phyloP scores from a whole-genome alignment of 2,113 vertebrate species.

The Dermatemys mawii region DNA sequence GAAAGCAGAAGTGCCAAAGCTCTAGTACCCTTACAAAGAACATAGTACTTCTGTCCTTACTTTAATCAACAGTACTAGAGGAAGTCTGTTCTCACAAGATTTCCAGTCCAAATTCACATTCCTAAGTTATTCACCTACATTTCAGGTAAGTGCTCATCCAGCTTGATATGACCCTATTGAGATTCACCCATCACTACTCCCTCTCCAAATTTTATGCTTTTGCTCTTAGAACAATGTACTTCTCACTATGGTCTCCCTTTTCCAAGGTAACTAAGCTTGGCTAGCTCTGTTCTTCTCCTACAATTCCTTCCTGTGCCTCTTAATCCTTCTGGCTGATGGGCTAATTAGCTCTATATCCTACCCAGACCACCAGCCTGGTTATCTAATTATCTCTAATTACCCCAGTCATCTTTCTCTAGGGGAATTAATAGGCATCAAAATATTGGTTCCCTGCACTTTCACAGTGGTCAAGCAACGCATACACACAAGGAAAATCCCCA shows the following conservation, averaged over 20 bases:
- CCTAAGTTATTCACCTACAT: accelerated
- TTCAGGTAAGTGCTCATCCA: not conserved
- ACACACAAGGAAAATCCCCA: accelerated
- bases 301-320: too few relatives aligned
- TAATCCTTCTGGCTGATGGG: too few relatives aligned
- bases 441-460: too few relatives aligned
- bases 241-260: accelerated
- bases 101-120: accelerated
- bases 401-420: too few relatives aligned
- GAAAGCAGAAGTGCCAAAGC: accelerated
- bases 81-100: accelerated
- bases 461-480: accelerated
- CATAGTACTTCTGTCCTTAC: not conserved
- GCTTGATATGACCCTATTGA: accelerated
- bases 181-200: accelerated
- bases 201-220: accelerated
- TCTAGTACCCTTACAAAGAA: accelerated
- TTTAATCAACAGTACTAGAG: accelerated
- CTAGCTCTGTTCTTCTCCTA: too few relatives aligned
- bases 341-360: too few relatives aligned
- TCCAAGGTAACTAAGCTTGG: too few relatives aligned
- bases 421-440: too few relatives aligned
- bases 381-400: too few relatives aligned
- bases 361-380: too few relatives aligned
- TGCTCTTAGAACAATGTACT: accelerated